A percentile compares a stretch with the other conserved stretches of the same genome.
Conservation (phyloP, 2,113 vertebrate genomes). For the Pomatorhinus ruficollis region DNA sequence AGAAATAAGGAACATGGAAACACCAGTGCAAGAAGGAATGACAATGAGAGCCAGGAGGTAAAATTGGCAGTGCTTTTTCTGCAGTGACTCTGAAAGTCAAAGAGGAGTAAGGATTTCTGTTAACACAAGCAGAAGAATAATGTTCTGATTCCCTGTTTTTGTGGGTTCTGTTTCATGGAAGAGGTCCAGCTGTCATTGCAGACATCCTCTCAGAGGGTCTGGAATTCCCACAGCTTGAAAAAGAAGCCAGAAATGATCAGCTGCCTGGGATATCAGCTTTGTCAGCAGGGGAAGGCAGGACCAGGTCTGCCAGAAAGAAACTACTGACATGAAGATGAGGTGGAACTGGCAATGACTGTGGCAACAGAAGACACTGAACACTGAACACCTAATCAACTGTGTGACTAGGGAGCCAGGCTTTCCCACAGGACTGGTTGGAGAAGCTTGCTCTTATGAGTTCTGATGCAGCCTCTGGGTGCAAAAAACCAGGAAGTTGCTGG, state of each 20-base stretch:
- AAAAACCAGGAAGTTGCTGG: not conserved
- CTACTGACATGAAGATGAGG: not conserved
- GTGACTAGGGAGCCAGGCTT: not conserved
- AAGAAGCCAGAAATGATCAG: not conserved
- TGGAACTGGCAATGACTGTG: not conserved
- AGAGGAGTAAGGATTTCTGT: not conserved
- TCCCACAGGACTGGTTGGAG: not conserved
- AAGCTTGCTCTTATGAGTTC: not conserved
- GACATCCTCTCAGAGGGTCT: not conserved
- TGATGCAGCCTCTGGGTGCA: fast-evolving
- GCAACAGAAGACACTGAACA: not conserved
- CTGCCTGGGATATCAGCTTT: not conserved
- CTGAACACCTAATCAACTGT: not conserved
- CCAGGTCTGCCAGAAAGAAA: not conserved
- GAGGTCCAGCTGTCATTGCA: not conserved
- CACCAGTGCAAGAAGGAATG: not conserved
- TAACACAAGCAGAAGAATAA: not conserved
- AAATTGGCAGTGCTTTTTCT: not conserved
- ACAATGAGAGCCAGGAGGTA: not conserved
- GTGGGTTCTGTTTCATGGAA: not conserved
- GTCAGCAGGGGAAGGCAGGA: not conserved
- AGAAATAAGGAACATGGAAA: not conserved
- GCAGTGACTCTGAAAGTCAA: not conserved
- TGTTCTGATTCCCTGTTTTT: not conserved
- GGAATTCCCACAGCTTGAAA: not conserved